Conservation (phyloP, 2,888 invertebrate genomes). For the Drosophila lutescens region DNA sequence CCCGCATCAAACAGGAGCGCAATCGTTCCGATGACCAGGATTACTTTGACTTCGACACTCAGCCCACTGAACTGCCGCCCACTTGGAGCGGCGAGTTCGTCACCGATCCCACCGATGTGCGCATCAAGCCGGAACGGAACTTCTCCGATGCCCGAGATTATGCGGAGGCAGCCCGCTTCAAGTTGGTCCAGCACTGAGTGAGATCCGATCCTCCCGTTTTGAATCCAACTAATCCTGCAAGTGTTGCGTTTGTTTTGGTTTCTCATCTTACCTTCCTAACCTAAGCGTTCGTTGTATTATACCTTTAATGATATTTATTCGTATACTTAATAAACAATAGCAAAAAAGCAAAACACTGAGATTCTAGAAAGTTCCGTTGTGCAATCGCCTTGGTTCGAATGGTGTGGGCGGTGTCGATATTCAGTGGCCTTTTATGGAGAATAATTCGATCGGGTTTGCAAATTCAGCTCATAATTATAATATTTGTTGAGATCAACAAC, state of each 20-base stretch:
- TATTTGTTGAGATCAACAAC: conserved; percentile 9
- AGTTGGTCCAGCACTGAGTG: conserved; percentile 63
- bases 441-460: conserved; percentile 39
- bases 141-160: conserved; percentile 83
- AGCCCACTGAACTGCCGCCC: conserved; percentile 80
- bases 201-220: conserved; percentile 1
- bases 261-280: conserved; percentile 55
- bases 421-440: conserved; percentile 45
- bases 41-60: conserved; percentile 79
- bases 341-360: conserved; percentile 20
- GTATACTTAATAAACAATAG: conserved; percentile 59
- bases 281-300: conserved; percentile 60
- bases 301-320: conserved; percentile 64
- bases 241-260: conserved; percentile 56
- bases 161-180: conserved; percentile 81
- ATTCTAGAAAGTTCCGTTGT: conserved; percentile 41
- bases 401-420: conserved; percentile 47
- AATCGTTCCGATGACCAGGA: conserved; percentile 83
- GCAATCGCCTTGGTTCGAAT: conserved; percentile 17
- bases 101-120: conserved; percentile 82
- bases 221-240: conserved; percentile 48
- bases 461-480: conserved; percentile 21
- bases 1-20: conserved; percentile 76
- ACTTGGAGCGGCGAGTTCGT: conserved; percentile 83
- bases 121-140: conserved; percentile 82